phyloP scores from a whole-genome alignment of 2,113 vertebrate species.

The Trachemys scripta region DNA sequence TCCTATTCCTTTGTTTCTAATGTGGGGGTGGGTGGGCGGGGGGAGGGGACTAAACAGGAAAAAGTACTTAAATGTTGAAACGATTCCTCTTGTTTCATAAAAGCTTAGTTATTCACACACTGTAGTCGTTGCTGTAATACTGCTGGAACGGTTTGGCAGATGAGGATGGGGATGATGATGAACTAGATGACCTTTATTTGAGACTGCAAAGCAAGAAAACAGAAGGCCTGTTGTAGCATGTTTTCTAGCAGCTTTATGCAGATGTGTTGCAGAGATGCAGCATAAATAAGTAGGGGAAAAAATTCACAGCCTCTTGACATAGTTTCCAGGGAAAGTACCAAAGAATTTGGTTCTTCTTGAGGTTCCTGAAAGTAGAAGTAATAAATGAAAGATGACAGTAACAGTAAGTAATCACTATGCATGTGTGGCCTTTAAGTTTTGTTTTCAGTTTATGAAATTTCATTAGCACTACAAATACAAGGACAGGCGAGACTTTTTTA shows the following conservation, averaged over 20 bases:
- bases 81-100: conserved; percentile 44
- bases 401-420: conserved; percentile 23
- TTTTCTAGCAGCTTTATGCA: conserved; percentile 78
- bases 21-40: not conserved
- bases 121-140: conserved; percentile 50
- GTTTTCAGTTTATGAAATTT: not conserved
- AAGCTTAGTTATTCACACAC: conserved; percentile 27
- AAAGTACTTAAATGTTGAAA: conserved; percentile 10
- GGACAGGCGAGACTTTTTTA: not conserved
- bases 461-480: not conserved
- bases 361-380: conserved; percentile 90
- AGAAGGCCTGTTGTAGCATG: conserved; percentile 70
- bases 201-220: conserved; percentile 75
- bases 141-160: conserved; percentile 66
- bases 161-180: conserved; percentile 71
- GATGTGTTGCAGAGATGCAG: conserved; percentile 82
- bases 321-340: conserved; percentile 99
- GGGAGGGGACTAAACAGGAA: conserved; percentile 20
- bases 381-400: conserved; percentile 71
- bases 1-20: not conserved
- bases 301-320: conserved; percentile 95
- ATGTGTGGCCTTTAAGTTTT: conserved; percentile 19
- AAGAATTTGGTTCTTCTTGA: conserved; percentile 97
- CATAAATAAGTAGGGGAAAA: conserved; percentile 76
- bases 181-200: conserved; percentile 56